Percentiles rank a stretch among this genome's conserved stretches.
Evolutionary conservation across 2,113 vertebrate genomes (phyloP).

Genomic region (Mionectes macconnelli): DNA sequence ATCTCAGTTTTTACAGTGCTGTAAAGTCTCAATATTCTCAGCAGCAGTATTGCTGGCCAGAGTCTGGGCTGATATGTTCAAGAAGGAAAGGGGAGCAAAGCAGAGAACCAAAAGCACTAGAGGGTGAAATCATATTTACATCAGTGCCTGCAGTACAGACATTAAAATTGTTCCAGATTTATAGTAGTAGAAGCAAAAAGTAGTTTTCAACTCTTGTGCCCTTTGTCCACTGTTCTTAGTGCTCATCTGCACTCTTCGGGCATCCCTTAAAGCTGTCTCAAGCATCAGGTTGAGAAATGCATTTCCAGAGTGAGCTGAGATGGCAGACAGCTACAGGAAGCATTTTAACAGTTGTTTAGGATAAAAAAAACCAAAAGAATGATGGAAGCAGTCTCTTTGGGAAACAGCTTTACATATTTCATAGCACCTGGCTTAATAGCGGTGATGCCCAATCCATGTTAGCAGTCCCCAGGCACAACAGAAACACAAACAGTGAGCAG

Average conservation of each 20-base stretch:
- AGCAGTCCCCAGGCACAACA: background rate
- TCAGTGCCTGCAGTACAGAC: background rate
- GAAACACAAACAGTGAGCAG: slow-evolving; percentile 23
- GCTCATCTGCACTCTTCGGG: background rate
- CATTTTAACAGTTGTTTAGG: background rate
- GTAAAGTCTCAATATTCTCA: background rate
- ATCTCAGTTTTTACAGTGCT: background rate
- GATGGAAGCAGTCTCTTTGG: slow-evolving; percentile 32
- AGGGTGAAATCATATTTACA: background rate
- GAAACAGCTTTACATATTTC: slow-evolving; percentile 46
- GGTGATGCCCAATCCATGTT: background rate
- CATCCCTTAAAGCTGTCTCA: background rate
- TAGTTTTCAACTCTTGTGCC: background rate
- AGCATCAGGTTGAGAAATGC: background rate
- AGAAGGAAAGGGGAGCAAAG: background rate
- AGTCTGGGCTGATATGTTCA: background rate
- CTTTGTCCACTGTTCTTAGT: background rate
- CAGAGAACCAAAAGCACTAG: background rate
- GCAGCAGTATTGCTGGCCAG: background rate
- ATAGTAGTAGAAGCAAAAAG: background rate
- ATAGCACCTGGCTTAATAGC: slow-evolving; percentile 24
- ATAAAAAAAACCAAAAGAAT: background rate
- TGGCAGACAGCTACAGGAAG: background rate
- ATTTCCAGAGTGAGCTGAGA: background rate
- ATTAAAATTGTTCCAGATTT: background rate